phyloP scores from a whole-genome alignment of 1,140 invertebrate genomes.

The Agrilus planipennis region DNA sequence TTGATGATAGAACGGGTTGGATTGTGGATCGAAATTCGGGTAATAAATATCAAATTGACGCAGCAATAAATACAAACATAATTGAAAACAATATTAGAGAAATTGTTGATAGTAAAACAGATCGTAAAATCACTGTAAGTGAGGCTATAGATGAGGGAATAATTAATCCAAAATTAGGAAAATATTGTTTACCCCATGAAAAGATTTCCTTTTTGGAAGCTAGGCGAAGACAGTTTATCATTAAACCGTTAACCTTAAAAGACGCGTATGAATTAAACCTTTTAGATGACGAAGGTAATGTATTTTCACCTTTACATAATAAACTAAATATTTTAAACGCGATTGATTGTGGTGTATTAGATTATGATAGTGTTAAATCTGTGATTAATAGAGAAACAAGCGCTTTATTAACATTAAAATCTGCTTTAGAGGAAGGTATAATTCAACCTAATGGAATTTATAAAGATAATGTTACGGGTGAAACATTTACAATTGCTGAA shows the following conservation, averaged over 20 bases:
- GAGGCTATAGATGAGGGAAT: slow-evolving; percentile 67
- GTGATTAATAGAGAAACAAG: slow-evolving; percentile 67
- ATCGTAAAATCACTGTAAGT: slow-evolving; percentile 66
- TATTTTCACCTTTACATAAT: slow-evolving; percentile 67
- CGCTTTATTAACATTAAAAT: slow-evolving; percentile 68
- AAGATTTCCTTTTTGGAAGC: slow-evolving; percentile 71
- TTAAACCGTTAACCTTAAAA: slow-evolving; percentile 82
- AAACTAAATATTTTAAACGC: slow-evolving; percentile 73
- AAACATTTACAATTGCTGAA: slow-evolving; percentile 60
- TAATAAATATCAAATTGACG: slow-evolving; percentile 63
- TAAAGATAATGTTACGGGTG: slow-evolving; percentile 55
- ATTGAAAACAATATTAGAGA: slow-evolving; percentile 65
- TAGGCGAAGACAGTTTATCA: slow-evolving; percentile 60
- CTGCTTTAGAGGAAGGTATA: slow-evolving; percentile 69
- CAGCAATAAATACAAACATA: slow-evolving; percentile 64
- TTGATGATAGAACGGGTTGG: slow-evolving; percentile 62
- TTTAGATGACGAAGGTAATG: slow-evolving; percentile 63
- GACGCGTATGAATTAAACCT: slow-evolving; percentile 72
- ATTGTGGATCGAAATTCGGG: slow-evolving; percentile 74
- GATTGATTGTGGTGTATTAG: slow-evolving; percentile 72
- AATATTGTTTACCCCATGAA: slow-evolving; percentile 71
- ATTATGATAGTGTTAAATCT: slow-evolving; percentile 68
- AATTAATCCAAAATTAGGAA: slow-evolving; percentile 64
- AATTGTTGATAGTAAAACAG: slow-evolving; percentile 65
- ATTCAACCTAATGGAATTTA: slow-evolving; percentile 63